A percentile compares a stretch with the other conserved stretches of the same genome.
Evolutionary conservation across 23 tunicate genomes (phyloP).

Genomic region (Trididemnum clinides): DNA sequence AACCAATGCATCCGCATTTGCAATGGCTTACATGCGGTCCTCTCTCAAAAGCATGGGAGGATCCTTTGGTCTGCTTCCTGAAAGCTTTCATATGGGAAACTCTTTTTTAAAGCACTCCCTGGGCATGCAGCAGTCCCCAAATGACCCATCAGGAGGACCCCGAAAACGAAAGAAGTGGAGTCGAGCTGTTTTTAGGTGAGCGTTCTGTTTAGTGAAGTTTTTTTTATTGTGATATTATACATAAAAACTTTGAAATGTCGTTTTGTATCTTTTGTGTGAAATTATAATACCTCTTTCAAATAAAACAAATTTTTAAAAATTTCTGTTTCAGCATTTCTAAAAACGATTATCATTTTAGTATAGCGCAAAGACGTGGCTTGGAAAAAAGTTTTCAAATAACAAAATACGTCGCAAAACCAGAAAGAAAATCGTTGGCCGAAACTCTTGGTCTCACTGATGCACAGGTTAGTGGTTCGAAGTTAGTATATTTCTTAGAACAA

Average conservation of each 20-base stretch:
- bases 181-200: conserved; percentile 91
- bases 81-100: background rate
- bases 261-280: too few relatives aligned
- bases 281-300: too few relatives aligned
- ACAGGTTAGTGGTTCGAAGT: too few relatives aligned
- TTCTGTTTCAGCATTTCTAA: too few relatives aligned
- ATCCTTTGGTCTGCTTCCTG: background rate
- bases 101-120: background rate
- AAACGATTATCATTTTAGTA: too few relatives aligned
- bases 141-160: conserved; percentile 39
- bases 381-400: conserved; percentile 88
- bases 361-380: conserved; percentile 74
- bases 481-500: too few relatives aligned
- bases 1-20: conserved; percentile 40
- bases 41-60: background rate
- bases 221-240: too few relatives aligned
- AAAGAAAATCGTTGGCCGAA: conserved; percentile 74
- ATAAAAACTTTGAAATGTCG: too few relatives aligned
- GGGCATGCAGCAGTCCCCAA: background rate
- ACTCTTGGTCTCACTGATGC: conserved; percentile 89
- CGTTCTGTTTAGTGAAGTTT: too few relatives aligned
- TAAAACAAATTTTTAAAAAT: too few relatives aligned
- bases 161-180: conserved; percentile 93
- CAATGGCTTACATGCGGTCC: conserved; percentile 28
- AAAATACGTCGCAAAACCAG: conserved; percentile 93